A percentile compares a stretch with the other conserved stretches of the same genome.
These are phyloP conservation scores for Doryteuthis pealeii DNA, from an alignment of 1,140 invertebrate genomes.

Conservation along the genomic window DNA sequence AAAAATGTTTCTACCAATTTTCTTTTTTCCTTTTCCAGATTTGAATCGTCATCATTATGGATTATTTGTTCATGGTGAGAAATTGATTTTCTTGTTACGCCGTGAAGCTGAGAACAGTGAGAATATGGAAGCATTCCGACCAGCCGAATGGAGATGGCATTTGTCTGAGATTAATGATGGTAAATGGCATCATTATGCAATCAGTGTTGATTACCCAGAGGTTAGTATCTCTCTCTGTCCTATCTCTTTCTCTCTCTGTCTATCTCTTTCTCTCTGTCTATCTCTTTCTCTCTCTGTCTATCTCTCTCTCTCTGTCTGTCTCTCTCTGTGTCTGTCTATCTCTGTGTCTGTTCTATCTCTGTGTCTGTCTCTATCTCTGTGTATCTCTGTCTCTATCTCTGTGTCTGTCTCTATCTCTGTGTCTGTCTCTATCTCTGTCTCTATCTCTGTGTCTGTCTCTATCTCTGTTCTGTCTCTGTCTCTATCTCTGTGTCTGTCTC, in stretches of 20 bases:
- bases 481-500: too few species aligned
- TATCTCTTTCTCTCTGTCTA: background rate
- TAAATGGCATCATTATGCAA: constrained; percentile 94
- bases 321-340: too few species aligned
- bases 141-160: constrained; percentile 88
- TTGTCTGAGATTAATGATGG: constrained; percentile 84
- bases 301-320: too few species aligned
- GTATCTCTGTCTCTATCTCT: too few species aligned
- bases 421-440: too few species aligned
- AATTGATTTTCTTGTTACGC: constrained; percentile 87
- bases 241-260: background rate
- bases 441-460: too few species aligned
- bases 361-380: too few species aligned
- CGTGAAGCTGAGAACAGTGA: constrained; percentile 89
- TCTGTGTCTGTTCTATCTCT: too few species aligned
- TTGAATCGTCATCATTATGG: constrained; percentile 99
- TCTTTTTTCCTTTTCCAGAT: constrained; percentile 64
- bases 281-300: too few species aligned
- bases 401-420: too few species aligned
- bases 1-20: too few species aligned
- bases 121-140: constrained; percentile 92
- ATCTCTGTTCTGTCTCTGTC: too few species aligned
- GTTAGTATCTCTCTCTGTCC: constrained; percentile 20
- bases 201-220: constrained; percentile 71
- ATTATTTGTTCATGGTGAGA: constrained; percentile 93